Base-by-base conservation (phyloP, 2,113 vertebrate genomes). In the Todiramphus saurophagus region DNA sequence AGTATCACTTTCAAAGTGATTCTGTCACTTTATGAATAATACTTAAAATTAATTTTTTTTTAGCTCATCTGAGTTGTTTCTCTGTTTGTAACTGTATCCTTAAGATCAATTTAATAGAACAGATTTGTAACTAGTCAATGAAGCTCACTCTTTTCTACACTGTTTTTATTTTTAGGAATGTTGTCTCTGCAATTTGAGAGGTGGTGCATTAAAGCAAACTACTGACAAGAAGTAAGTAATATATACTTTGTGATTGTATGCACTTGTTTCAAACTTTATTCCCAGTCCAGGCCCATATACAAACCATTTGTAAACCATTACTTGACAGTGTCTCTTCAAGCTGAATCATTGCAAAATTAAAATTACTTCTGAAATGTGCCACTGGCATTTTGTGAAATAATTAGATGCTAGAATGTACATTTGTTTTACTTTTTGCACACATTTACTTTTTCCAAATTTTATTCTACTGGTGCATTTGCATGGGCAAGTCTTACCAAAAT, bases 111-210 rank as follows among this genome's bases (percentile, higher is more conserved):
- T 91, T 5, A 74, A 43, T 66, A 67, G 58, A 86, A 56, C 20
- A 72, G 37, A 27, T 73, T 67, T 79, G 43, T 69, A 84, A 69
- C 59, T 15, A 44, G 16, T 74, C 50, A 66, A 10, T 81, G 55
- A 86, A 76, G 23, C 31, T 92, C 43, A 51, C 44, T 91, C 69
- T 92, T 60, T 81, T 72, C 44, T 56, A 23, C 23, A 27, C 31
- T 72, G 1, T 89, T 95, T 97, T 98, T 97, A 94, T 96, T 97
- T 98, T 92, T 96, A 99, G 99, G 99, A 99, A 92, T 99, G 99
- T 96, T 99, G 99, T 97, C 98, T 99, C 28, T 99, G 99, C 98
- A 99, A 98, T 98, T 98, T 99, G 96, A 98, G 99, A 98, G 99
- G 99, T 59, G 99, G 99, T 79, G 99, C 99, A 30, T 98, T 99